Percentiles rank a stretch among this genome's conserved stretches.
Evolutionary conservation across 1,140 invertebrate species (phyloP).

Genomic region (Agrypnia vestita): DNA sequence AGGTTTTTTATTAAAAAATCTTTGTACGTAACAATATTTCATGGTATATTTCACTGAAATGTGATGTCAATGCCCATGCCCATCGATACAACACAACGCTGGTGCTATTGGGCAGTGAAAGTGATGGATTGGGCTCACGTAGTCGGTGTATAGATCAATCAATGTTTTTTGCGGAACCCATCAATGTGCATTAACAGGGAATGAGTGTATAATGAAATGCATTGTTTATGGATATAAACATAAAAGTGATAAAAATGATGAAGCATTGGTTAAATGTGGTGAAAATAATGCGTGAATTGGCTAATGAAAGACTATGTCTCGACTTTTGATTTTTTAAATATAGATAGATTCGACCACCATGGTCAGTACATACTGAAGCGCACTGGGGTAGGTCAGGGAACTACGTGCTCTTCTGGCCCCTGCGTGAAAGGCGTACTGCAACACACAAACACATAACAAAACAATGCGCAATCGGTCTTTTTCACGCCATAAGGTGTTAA

Average conservation of each 20-base stretch:
- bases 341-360: slow-evolving; percentile 4
- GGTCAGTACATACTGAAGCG: slow-evolving; percentile 59
- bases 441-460: slow-evolving; percentile 61
- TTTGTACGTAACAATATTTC: too few relatives aligned
- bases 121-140: too few relatives aligned
- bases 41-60: too few relatives aligned
- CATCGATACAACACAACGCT: too few relatives aligned
- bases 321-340: background rate
- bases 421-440: slow-evolving; percentile 73
- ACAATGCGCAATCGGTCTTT: slow-evolving; percentile 57
- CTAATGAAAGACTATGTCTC: background rate
- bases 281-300: background rate
- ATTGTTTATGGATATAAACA: background rate
- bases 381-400: slow-evolving; percentile 64
- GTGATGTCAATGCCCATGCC: too few relatives aligned
- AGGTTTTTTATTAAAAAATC: too few relatives aligned
- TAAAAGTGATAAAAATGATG: background rate
- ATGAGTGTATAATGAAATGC: background rate
- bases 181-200: too few relatives aligned
- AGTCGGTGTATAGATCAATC: too few relatives aligned
- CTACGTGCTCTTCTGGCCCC: slow-evolving; percentile 72
- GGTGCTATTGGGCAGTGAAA: too few relatives aligned
- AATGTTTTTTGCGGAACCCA: too few relatives aligned
- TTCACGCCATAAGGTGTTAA: slow-evolving; percentile 13
- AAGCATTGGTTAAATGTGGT: background rate